Evolutionary conservation across 2,113 vertebrate genomes (phyloP).

Genomic region (Eretmochelys imbricata): DNA sequence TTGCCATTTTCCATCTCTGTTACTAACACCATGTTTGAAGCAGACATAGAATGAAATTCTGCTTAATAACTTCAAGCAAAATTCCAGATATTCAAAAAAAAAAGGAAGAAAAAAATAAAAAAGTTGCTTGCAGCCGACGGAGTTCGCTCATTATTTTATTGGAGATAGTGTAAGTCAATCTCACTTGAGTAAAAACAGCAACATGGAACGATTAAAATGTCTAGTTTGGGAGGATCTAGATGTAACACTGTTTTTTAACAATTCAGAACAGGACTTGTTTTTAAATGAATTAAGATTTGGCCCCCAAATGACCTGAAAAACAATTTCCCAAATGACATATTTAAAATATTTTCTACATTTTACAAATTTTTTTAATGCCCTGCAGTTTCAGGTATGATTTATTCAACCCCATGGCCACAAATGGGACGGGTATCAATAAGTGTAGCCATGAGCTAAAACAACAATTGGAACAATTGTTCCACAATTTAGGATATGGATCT

Average conservation of each 20-base stretch:
- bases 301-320: neutral
- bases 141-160: neutral
- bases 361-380: neutral
- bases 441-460: neutral
- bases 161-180: neutral
- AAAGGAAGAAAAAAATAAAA: accelerated
- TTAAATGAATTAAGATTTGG: neutral
- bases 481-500: neutral
- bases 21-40: neutral
- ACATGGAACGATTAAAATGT: neutral
- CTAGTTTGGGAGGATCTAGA: neutral
- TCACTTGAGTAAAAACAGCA: neutral
- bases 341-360: neutral
- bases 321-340: neutral
- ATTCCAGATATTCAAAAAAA: neutral
- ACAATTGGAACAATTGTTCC: too few species aligned
- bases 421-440: neutral
- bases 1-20: neutral
- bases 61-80: neutral
- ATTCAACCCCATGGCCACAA: neutral
- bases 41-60: neutral
- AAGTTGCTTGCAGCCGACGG: neutral
- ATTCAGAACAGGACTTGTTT: neutral
- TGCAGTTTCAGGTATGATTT: neutral
- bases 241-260: neutral